Conservation (phyloP, 2,888 invertebrate species). For the Scaptomyza reducta region DNA sequence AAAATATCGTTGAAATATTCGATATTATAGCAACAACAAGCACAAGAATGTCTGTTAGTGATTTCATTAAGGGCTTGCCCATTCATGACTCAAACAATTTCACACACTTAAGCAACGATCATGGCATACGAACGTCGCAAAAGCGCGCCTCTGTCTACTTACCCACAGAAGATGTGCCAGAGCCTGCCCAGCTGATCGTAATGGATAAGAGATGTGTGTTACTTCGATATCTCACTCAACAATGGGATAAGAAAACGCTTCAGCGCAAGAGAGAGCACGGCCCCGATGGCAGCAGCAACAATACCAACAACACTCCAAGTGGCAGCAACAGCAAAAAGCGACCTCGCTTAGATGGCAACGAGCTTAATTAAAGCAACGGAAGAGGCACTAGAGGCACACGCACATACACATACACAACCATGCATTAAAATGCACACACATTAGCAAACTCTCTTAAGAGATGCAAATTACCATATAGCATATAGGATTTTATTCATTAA, state of each 20-base stretch:
- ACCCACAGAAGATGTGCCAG: constrained; percentile 91
- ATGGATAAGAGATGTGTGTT: constrained; percentile 98
- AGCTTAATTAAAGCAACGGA: constrained; percentile 67
- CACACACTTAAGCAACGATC: constrained; percentile 94
- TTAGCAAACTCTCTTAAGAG: neutral
- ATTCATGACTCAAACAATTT: constrained; percentile 96
- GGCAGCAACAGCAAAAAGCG: constrained; percentile 82
- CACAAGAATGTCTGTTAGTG: constrained; percentile 89
- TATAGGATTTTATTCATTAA: constrained; percentile 37
- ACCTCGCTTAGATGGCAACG: constrained; percentile 79
- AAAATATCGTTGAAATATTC: constrained; percentile 23
- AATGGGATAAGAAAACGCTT: constrained; percentile 95
- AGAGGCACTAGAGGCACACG: neutral
- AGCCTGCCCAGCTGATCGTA: constrained; percentile 96
- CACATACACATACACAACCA: neutral
- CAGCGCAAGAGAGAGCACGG: constrained; percentile 82
- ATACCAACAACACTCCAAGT: constrained; percentile 53
- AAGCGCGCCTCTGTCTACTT: constrained; percentile 96
- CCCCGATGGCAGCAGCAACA: constrained; percentile 48
- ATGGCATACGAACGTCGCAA: constrained; percentile 91
- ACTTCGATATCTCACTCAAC: constrained; percentile 95
- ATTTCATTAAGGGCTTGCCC: constrained; percentile 96
- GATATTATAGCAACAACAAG: constrained; percentile 15
- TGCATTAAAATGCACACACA: constrained; percentile 1
- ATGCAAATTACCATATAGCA: constrained; percentile 11